Evolutionary conservation across 1,140 invertebrate genomes (phyloP).

Genomic region (Solenopsis fugax): DNA sequence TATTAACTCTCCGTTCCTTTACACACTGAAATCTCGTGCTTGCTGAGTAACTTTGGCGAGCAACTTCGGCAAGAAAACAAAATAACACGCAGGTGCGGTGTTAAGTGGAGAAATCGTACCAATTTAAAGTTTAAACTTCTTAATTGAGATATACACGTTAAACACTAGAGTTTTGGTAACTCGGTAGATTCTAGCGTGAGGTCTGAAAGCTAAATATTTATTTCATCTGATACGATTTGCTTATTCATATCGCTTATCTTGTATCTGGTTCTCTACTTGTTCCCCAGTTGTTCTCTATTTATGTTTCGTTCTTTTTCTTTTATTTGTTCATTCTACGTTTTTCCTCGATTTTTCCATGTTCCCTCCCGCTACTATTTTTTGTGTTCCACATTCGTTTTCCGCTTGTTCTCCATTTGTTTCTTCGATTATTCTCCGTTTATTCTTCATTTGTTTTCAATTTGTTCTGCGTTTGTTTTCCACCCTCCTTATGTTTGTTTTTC

Average conservation of each 20-base stretch:
- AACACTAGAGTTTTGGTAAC: not conserved
- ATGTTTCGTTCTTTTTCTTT: not conserved
- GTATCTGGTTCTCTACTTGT: not conserved
- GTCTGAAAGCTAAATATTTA: conserved; percentile 1
- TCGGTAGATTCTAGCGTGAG: not conserved
- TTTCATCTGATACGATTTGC: not conserved
- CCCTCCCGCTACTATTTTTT: not conserved
- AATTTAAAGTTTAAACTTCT: conserved; percentile 24
- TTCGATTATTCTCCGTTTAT: conserved; percentile 38
- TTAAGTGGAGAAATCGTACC: conserved; percentile 4
- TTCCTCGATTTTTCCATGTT: not conserved
- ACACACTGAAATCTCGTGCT: not conserved
- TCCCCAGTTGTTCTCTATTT: not conserved
- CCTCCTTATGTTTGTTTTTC: conserved; percentile 16
- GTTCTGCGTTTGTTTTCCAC: conserved; percentile 9
- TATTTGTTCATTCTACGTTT: not conserved
- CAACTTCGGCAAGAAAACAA: conserved; percentile 3
- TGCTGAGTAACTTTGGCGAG: not conserved
- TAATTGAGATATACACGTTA: conserved; percentile 18
- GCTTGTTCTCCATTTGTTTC: not conserved
- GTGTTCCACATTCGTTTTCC: not conserved
- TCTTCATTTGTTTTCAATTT: conserved; percentile 34
- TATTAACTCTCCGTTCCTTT: not conserved
- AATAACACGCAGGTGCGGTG: not conserved
- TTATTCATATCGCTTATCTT: not conserved